Base-by-base conservation (phyloP, 2,797 vertebrate species). In the Diplodus sargus region DNA sequence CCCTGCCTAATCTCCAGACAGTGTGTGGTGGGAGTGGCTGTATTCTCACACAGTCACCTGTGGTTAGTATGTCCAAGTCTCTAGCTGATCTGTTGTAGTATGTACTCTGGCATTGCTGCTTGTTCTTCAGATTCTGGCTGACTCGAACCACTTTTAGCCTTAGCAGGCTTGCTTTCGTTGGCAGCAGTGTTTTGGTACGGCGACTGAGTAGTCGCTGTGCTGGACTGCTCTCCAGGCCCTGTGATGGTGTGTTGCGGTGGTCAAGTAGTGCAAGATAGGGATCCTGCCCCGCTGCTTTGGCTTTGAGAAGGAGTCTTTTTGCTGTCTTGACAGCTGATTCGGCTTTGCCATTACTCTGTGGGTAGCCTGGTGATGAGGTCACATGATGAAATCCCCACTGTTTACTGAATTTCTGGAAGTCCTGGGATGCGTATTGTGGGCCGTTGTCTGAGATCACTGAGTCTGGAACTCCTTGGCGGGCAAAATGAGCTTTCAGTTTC, bases 391-490 rank as follows among this genome's bases (percentile, higher is more conserved):
- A 83, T 20, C 78, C 78, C 75, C 62, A 80, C 14, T 2, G 57
- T 39, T 57, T 2, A 3, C 71, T 67, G 22, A 86, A 86, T n/a
- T 20, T 23, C n/a, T 66, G 30, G 42, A 81, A 85, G n/a, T 81
- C 73, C 1, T 71, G 28, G 0, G 60, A 76, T 3, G 54, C 22
- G 20, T 60, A 84, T 20, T 84, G 70, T n/a, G 70, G 64, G 15
- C 72, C 65, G 20, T 81, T n/a, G n/a, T n/a, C 78, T 7, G 56
- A 84, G 16, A 81, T 10, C 0, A 61, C 57, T 1, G 22, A 17
- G 22, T 79, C 34, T 5, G 68, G 64, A 6, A 84, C 74, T 13
- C 69, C 82, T 23, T 83, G 58, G 13, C 48, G 15, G 34, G 70
- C n/a, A 48, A 85, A 78, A 6, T 76, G 49, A 3, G 65, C 56